Evolutionary conservation across 2,888 invertebrate species (phyloP), one percentile per base, ranked within the genome.

Genomic region (Diaperis boleti): DNA sequence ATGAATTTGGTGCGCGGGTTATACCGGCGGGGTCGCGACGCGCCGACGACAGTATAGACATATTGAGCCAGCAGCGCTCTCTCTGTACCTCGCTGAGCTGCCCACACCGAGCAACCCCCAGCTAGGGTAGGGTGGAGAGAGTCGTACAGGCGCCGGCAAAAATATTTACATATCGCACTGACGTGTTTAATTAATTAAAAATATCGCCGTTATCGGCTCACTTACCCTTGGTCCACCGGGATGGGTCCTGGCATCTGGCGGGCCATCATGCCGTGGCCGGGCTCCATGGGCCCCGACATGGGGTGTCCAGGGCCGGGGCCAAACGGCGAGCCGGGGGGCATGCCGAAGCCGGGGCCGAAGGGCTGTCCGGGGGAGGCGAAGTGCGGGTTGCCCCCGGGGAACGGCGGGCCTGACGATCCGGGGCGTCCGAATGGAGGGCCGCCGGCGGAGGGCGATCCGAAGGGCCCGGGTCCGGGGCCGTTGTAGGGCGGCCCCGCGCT

Each of bases 171-270:
- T 77, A 79, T 75, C 73, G 70, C 76, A 77, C 78, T 78, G 74
- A 79, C 80, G 77, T 82, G 45, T 62, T 59, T 62, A 65, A 65
- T 62, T 62, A 66, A 65, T 62, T 65, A 62, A 52, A 59, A 54
- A 57, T 29, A 63, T 56, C 29, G 45, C 14, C 31, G 56, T 39
- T 45, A 45, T 39, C 29, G n/a, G 41, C 13, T 2, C 5, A 86
- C 88, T 88, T 75, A 89, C 86, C 90, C 90, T 82, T 89, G 90
- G 79, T 91, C 92, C 75, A 93, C 92, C 75, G 92, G 92, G 74
- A 92, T 92, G 66, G 92, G 90, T 67, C 89, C 89, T 50, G 79
- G 78, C 85, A 89, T 87, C 79, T 86, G 87, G 62, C 85, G 84
- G 18, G 85, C 85, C 83, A 84, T 85, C 79, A 85, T 83, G 47